Base-by-base conservation (phyloP, 2,888 invertebrate species). In the Lutraria lutraria region DNA sequence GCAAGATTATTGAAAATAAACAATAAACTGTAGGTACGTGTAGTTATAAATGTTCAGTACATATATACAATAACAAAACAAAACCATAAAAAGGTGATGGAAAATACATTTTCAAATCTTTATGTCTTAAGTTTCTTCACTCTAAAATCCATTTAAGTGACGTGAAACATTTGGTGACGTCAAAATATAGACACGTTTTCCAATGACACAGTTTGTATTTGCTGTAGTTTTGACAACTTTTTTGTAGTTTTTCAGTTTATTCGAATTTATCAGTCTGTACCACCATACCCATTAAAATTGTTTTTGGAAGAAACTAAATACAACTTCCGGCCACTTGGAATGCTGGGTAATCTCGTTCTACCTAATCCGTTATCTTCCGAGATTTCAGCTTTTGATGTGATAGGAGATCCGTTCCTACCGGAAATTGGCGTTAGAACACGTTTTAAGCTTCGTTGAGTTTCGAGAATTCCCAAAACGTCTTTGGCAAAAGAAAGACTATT, bases 281-380 rank as follows among this genome's bases (percentile, higher is more conserved):
- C 19, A 6, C 56, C 12, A 43, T 83, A 88, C 29, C 83, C 79
- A 25, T 88, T 83, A 52, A 84, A 60, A 53, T 86, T 84, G 34
- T 88, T 88, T 25, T 88, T 86, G 4, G 88, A 86, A 12, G 91
- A 86, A 83, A 94, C 92, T n/a, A 93, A 84, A 87, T 91, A 93
- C 2, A 93, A 87, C 82, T 93, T 93, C 86, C 94, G 93, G 16
- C 94, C 95, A 88, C 94, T 94, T 13, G 94, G 94, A 68, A 95
- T 95, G 88, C 94, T 94, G 84, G 95, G 95, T 84, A 95, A 87
- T 83, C 94, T 90, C 52, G 92, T 92, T 31, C 90, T 85, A 31
- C 90, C 89, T 52, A 92, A 86, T 25, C 91, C 83, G 16, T 86
- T 76, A n/a, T 90, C 91, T n/a, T 93, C 92, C 56, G 85, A 80